These are phyloP conservation scores for Prionailurus viverrinus DNA, from an alignment of 2,113 vertebrate species.

Conservation along the genomic window DNA sequence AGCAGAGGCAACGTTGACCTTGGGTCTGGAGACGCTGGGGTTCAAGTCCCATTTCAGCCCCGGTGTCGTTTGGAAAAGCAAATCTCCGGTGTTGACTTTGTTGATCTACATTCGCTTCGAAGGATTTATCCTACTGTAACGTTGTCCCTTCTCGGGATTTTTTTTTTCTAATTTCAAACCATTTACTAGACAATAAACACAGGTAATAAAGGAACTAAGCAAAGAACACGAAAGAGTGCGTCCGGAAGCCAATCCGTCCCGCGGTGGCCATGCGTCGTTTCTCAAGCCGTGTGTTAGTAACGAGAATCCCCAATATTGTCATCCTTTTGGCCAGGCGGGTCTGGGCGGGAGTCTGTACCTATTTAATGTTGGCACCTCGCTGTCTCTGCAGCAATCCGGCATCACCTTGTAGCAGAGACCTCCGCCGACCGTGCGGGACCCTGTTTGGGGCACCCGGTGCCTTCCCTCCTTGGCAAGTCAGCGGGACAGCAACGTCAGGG, in stretches of 20 bases:
- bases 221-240: rapidly evolving
- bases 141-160: not conserved
- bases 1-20: not conserved
- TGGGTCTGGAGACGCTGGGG: not conserved
- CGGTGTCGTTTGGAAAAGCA: not conserved
- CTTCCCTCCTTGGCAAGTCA: not conserved
- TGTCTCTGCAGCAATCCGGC: not conserved
- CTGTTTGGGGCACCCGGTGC: rapidly evolving
- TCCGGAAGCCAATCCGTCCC: not conserved
- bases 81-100: not conserved
- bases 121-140: not conserved
- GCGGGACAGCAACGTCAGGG: too few species aligned
- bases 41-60: not conserved
- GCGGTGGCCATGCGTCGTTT: rapidly evolving
- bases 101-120: not conserved
- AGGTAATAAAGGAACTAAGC: not conserved
- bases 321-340: too few species aligned
- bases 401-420: not conserved
- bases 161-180: not conserved
- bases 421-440: not conserved
- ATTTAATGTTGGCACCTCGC: not conserved
- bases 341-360: rapidly evolving
- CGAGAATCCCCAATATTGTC: rapidly evolving
- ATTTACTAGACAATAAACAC: not conserved
- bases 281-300: not conserved